A percentile compares a stretch with the other conserved stretches of the same genome.
phyloP scores from a whole-genome alignment of 2,113 vertebrate genomes.

The mouse (Mus musculus) region GRCm39 chr16:18587501-18588000 shows the following conservation, averaged over 20 bases:
- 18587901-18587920: background rate
- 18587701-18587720: background rate
- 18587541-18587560: background rate
- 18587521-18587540: background rate
- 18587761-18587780: background rate
- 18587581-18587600: background rate
- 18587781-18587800: background rate
- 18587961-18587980: background rate
- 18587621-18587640: background rate
- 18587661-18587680: background rate
- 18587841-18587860: background rate
- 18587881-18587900: background rate
- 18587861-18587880: background rate
- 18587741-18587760: background rate
- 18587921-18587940: background rate
- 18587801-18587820: background rate
- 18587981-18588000: background rate
- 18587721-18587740: background rate
- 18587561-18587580: background rate
- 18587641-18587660: background rate
- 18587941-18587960: background rate
- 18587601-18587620: background rate
- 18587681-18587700: background rate
- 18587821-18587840: background rate
- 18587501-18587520: background rate